phyloP scores from a whole-genome alignment of 2,113 vertebrate species.

The Cettia cetti region DNA sequence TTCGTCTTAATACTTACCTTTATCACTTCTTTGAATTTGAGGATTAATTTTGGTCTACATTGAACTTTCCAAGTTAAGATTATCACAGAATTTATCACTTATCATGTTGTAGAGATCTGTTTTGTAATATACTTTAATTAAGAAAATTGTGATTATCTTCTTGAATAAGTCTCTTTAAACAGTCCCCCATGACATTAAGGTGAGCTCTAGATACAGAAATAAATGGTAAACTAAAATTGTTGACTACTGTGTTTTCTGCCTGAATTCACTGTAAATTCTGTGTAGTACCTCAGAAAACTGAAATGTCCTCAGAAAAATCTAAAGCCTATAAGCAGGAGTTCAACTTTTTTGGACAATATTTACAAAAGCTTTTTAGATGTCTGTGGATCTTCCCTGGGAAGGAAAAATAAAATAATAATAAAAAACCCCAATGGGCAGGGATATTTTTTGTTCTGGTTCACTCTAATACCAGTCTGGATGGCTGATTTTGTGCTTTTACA shows the following conservation, averaged over 20 bases:
- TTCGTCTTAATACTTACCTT: not conserved
- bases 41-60: not conserved
- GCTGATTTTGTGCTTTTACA: not conserved
- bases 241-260: not conserved
- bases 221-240: not conserved
- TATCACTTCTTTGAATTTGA: not conserved
- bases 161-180: not conserved
- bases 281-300: not conserved
- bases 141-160: not conserved
- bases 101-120: not conserved
- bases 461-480: not conserved
- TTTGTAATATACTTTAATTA: not conserved
- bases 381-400: not conserved
- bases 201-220: not conserved
- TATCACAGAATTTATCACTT: not conserved
- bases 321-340: not conserved
- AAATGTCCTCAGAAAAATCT: not conserved
- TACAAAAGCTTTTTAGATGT: not conserved
- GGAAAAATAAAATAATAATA: too few species aligned
- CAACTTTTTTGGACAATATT: not conserved
- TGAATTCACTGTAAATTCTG: not conserved
- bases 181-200: not conserved
- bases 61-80: not conserved
- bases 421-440: too few species aligned
- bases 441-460: not conserved